Evolutionary conservation across 92 coral and sea anemone species (phyloP), one percentile per base, ranked within the genome.

Genomic region (Scolanthus callimorphus): DNA sequence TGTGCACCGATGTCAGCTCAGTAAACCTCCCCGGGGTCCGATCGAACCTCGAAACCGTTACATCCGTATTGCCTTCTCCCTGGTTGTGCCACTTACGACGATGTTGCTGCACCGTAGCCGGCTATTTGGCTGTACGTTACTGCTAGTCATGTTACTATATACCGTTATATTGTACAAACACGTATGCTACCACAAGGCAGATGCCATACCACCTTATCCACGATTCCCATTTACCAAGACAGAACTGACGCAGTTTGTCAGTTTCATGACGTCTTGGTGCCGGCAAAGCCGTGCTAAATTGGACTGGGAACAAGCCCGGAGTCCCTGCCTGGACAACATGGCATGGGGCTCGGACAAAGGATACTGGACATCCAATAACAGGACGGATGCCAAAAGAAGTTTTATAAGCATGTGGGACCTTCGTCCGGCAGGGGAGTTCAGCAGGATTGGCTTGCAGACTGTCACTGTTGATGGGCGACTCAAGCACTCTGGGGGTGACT

Each of bases 351-450:
- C 17, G 25, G 39, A 45, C 12, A 49, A 10, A 19, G 55, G 23
- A 27, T 44, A 29, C 27, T 60, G 39, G 31, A 48, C 24, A 3
- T 34, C 31, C n/a, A 57, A 57, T 45, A 53, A 60, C 25, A 53
- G 59, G 39, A 80, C 86, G 34, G 71, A 69, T 29, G 71, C 81
- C 3, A 19, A 51, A 2, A 80, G 66, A 43, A 57, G 63, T 31
- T 65, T 71, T 27, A 28, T 80, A 43, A 38, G 30, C 29, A 28
- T 67, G 63, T 80, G 86, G 86, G 86, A 80, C 41, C 53, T 80
- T 20, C 58, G 71, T 45, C 71, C 86, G 17, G 86, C 76, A 17
- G 86, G 86, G 37, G 69, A 80, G 81, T 80, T 80, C 38, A 80
- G 86, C 55, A 74, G 81, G 26, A 63, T 80, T 57, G 76, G 55